Evolutionary conservation across 2,888 invertebrate species (phyloP), one percentile per base, ranked within the genome.

Genomic region (Drosophila pseudotalamancana): DNA sequence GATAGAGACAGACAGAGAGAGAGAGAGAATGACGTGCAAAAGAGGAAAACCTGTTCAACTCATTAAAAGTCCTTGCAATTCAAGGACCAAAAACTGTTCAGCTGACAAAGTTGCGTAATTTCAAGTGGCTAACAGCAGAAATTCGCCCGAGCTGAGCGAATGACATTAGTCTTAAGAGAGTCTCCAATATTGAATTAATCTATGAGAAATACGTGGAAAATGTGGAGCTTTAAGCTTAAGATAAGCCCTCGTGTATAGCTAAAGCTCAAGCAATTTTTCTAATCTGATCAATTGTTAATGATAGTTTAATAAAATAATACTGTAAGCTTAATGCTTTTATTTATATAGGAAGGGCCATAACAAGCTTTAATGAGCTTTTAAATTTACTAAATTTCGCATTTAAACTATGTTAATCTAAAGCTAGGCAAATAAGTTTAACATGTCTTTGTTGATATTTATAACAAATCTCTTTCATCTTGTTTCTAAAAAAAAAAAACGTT

Each of bases 61-160:
- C 87, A 79, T 86, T 79, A 79, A 86, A 80, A 79, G 77, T 86
- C 64, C 66, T 66, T 46, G 65, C 56, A 53, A 72, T 46, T 54
- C 27, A 39, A 37, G 46, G 37, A 32, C 43, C 42, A 23, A 54
- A 37, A 43, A 27, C 11, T 57, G 34, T 59, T 61, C 61, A 71
- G 60, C 56, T 55, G 48, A 18, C 43, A 67, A 82, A 82, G 43
- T 62, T 61, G 37, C 25, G 27, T 12, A 21, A 31, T 29, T n/a
- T 16, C 31, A 39, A 49, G 16, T 31, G 19, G 21, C 35, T 37
- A 55, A 40, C 37, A 16, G 25, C 9, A 32, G 9, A 42, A 8
- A 6, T 46, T 34, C 11, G 11, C 6, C 8, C n/a, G 18, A 42
- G 6, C 9, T 31, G 25, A 2, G 27, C 14, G 18, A 68, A 55